These are phyloP conservation scores for Henricia sp. DNA, from an alignment of 53 echinoderm and acorn worm genomes.

Conservation along the genomic window DNA sequence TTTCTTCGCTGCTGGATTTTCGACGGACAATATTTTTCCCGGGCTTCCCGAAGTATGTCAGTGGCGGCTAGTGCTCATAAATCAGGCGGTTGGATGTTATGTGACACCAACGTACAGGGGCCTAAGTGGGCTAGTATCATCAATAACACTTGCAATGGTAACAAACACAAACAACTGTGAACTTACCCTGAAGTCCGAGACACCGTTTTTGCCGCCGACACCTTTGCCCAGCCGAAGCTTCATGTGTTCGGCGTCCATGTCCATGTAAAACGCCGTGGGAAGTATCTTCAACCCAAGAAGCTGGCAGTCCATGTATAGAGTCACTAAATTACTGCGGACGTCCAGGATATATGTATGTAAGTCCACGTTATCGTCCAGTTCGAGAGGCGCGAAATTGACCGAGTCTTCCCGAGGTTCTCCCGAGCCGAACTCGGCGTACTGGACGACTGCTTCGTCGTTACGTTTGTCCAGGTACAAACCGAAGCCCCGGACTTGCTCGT, in stretches of 20 bases:
- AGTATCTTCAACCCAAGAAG: conserved; percentile 68
- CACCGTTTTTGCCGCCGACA: conserved; percentile 47
- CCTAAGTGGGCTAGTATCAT: no score
- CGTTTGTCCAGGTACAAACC: conserved; percentile 70
- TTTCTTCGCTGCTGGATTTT: no score
- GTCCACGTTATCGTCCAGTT: conserved; percentile 22
- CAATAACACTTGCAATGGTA: no score
- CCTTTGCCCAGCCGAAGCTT: conserved; percentile 83
- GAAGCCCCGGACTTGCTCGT: conserved; percentile 50
- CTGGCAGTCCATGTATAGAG: conserved; percentile 80
- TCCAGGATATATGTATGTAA: conserved; percentile 79
- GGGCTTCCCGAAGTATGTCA: no score
- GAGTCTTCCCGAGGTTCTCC: conserved; percentile 21
- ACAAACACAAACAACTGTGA: no score
- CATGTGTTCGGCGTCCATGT: conserved; percentile 57
- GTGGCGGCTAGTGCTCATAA: no score
- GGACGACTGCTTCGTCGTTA: conserved; percentile 61
- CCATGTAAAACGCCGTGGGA: conserved; percentile 64
- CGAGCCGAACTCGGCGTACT: conserved; percentile 54
- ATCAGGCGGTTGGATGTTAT: no score
- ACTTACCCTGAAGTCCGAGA: conserved; percentile 87
- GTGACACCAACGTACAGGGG: no score
- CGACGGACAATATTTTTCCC: no score
- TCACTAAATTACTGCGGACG: conserved; percentile 70
- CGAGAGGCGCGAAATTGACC: conserved; percentile 54